Evolutionary conservation across 1,140 invertebrate genomes (phyloP).

Genomic region (Camponotus floridanus): DNA sequence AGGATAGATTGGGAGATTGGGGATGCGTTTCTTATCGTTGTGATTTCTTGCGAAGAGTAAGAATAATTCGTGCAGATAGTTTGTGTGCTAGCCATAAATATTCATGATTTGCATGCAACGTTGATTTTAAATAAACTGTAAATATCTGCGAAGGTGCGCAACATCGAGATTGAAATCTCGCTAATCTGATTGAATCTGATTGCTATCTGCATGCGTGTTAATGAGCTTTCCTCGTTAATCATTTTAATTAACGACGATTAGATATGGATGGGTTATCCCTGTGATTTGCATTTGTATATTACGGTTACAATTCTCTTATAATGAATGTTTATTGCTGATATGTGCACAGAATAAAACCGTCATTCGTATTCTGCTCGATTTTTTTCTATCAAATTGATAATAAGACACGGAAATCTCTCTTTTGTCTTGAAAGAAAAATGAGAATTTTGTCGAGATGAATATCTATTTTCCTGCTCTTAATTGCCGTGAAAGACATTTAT

Average conservation of each 20-base stretch:
- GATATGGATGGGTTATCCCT: constrained; percentile 19
- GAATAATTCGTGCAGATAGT: constrained; percentile 17
- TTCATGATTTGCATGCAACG: constrained; percentile 30
- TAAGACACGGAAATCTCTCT: constrained; percentile 1
- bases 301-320: background rate
- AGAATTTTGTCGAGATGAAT: constrained; percentile 40
- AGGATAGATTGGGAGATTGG: no score
- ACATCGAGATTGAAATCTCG: constrained; percentile 40
- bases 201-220: constrained; percentile 41
- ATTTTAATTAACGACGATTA: constrained; percentile 54
- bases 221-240: constrained; percentile 47
- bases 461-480: constrained; percentile 27
- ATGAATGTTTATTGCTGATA: background rate
- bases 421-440: background rate
- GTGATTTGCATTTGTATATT: constrained; percentile 16
- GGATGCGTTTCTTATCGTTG: background rate
- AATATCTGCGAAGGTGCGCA: constrained; percentile 14
- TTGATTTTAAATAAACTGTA: constrained; percentile 37
- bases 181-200: constrained; percentile 45
- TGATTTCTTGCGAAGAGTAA: background rate
- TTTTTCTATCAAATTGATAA: background rate
- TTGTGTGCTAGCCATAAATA: background rate
- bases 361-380: background rate
- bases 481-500: constrained; percentile 40
- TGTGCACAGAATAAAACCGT: background rate